Evolutionary conservation across 2,113 vertebrate genomes (phyloP), one percentile per base, ranked within the genome.

Genomic region (Rhinoptilus africanus): DNA sequence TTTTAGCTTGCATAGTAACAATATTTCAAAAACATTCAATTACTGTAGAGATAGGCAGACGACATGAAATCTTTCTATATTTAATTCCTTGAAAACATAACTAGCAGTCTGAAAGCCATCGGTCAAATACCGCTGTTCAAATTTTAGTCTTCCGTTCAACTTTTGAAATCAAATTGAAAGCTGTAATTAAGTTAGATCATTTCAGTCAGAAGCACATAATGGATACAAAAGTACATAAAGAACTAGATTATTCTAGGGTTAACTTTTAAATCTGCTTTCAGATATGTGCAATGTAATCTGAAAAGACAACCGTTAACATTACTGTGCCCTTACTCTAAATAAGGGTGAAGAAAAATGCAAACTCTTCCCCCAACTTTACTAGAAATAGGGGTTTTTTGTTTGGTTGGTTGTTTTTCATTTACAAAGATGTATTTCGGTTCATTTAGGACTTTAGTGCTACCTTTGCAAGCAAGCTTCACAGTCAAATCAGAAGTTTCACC

Each of bases 161-260:
- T 81, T 93, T n/a, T 34, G 64, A 96, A 95, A 95, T 91, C 69
- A 75, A 89, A 95, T 89, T 96, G 88, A 83, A 93, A 89, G 57
- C 80, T 62, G 23, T 89, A 96, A 95, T 96, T 73, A 79, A 57
- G 76, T 96, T 91, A 92, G 30, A 87, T 39, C 8, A 76, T 76
- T 94, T 96, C 86, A 92, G 69, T 68, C 68, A 85, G 92, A 93
- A 88, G 76, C 73, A 72, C 50, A 72, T 93, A 92, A 92, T 90
- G 88, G 93, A 96, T 22, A 91, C 5, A 64, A 63, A 88, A 89
- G 74, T 86, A 88, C 78, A 56, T 60, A 85, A 84, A 90, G 59
- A 78, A 90, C 68, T 87, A 74, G 27, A 95, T 88, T 60, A 94
- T 53, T 79, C 66, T 57, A 87, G 86, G 76, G 56, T 81, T 94